Conservation (phyloP, 1,140 invertebrate species). For the Brachionus asplanchnoidis region DNA sequence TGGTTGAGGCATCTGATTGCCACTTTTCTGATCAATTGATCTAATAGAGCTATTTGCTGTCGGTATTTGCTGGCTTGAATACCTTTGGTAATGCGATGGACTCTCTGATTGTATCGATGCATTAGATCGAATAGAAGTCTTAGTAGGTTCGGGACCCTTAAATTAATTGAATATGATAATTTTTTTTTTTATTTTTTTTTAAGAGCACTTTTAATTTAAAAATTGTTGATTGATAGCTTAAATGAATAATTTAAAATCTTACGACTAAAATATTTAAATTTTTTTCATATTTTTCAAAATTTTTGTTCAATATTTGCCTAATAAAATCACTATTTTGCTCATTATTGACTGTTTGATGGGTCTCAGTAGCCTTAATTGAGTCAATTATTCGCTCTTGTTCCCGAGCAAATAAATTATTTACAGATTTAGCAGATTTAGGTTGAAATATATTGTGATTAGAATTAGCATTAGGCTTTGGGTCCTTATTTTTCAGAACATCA, state of each 20-base stretch:
- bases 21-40: background rate
- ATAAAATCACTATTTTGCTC: background rate
- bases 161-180: background rate
- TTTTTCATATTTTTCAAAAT: background rate
- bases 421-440: background rate
- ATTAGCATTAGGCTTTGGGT: background rate
- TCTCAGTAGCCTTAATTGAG: background rate
- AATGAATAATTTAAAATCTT: background rate
- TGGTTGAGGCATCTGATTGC: background rate
- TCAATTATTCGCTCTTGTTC: background rate
- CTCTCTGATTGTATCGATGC: background rate
- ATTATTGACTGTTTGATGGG: background rate
- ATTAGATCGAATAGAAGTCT: background rate
- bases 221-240: background rate
- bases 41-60: background rate
- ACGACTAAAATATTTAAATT: background rate
- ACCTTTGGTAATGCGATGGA: background rate
- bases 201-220: background rate
- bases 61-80: background rate
- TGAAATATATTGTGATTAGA: background rate
- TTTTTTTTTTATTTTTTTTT: background rate
- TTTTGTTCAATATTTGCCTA: background rate
- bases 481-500: background rate
- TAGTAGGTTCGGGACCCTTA: background rate
- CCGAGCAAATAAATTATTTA: background rate